Percentiles rank a stretch among this genome's conserved stretches.
phyloP scores from a whole-genome alignment of 2,888 invertebrate genomes.

The Hylaea fasciaria region DNA sequence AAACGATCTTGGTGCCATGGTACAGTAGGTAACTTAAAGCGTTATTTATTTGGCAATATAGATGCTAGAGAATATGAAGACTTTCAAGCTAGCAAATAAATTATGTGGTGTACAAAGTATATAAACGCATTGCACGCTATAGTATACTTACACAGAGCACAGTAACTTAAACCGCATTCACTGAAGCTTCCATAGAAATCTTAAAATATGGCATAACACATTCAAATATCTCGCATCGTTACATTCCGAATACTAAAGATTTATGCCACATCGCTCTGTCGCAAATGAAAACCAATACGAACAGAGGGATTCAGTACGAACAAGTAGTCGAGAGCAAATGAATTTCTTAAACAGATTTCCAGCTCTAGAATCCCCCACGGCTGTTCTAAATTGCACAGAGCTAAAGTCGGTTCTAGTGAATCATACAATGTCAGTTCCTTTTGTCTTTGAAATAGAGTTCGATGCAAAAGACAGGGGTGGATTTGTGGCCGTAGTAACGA shows the following conservation, averaged over 20 bases:
- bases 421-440: conserved; percentile 46
- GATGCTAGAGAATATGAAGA: no score
- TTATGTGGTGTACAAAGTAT: no score
- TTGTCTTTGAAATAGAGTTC: conserved; percentile 53
- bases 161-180: conserved; percentile 12
- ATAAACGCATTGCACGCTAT: background rate
- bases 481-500: conserved; percentile 62
- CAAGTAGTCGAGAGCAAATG: background rate
- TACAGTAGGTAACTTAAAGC: no score
- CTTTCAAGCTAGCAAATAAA: no score
- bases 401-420: conserved; percentile 41
- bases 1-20: no score
- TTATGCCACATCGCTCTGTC: conserved; percentile 25
- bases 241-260: conserved; percentile 27
- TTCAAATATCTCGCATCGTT: conserved; percentile 36
- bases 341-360: background rate
- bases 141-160: background rate
- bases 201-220: conserved; percentile 41
- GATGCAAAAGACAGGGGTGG: conserved; percentile 59
- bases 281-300: conserved; percentile 14
- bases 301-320: background rate
- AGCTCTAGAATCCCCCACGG: background rate
- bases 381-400: conserved; percentile 16
- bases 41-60: no score
- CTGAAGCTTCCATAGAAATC: conserved; percentile 26